Evolutionary conservation across 37 sponge, comb jelly and placozoan genomes (phyloP).

Genomic region (Ephydatia muelleri): DNA sequence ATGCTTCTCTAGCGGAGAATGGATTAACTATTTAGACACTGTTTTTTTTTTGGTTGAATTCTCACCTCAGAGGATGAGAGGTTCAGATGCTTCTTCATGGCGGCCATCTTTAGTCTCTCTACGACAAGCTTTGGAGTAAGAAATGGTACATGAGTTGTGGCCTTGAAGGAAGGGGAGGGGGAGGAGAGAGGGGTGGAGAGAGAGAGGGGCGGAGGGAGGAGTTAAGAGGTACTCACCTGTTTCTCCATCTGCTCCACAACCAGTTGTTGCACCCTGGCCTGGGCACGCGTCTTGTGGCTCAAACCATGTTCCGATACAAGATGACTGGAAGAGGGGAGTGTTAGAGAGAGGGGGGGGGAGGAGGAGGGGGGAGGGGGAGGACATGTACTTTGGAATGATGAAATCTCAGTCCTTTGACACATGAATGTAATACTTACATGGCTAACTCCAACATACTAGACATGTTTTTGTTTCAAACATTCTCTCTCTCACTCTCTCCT

Average conservation of each 20-base stretch:
- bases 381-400: neutral
- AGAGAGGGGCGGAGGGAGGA: too few species aligned
- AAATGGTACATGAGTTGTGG: neutral
- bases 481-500: too few species aligned
- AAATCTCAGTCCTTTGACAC: neutral
- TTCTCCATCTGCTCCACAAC: conserved; percentile 46
- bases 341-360: conserved; percentile 26
- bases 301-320: conserved; percentile 35
- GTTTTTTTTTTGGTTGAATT: neutral
- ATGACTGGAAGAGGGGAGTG: conserved; percentile 41
- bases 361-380: conserved; percentile 6
- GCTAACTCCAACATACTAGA: too few species aligned
- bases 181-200: too few species aligned
- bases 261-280: conserved; percentile 53
- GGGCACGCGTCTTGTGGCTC: conserved; percentile 26
- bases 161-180: too few species aligned
- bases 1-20: neutral
- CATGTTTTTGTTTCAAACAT: too few species aligned
- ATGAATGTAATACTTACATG: neutral
- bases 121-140: conserved; percentile 11
- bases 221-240: conserved; percentile 32
- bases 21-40: neutral
- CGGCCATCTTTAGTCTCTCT: conserved; percentile 50
- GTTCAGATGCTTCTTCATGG: conserved; percentile 62
- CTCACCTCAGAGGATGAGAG: conserved; percentile 32